A percentile compares a stretch with the other conserved stretches of the same genome.
phyloP scores from a whole-genome alignment of 2,113 vertebrate species.

The Lasiurus borealis region DNA sequence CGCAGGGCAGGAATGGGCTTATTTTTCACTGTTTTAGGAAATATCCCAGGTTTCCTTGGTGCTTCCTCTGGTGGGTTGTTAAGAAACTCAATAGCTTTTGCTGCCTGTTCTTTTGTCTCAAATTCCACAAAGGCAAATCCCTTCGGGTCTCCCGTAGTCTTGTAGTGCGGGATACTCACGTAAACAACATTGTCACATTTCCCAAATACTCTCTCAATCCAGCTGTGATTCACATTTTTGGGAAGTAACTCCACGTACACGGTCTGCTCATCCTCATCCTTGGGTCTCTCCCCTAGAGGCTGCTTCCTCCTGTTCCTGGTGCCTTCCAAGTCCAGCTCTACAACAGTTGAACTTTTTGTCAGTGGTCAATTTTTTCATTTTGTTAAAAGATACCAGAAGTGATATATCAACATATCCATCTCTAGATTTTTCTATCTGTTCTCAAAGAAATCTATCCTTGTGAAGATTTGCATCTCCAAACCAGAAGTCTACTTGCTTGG shows the following conservation, averaged over 20 bases:
- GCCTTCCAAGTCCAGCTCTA: constrained; percentile 96
- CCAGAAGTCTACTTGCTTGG: constrained; percentile 99
- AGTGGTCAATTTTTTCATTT: constrained; percentile 96
- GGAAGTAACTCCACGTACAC: constrained; percentile 98
- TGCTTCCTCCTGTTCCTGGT: constrained; percentile 92
- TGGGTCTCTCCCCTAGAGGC: constrained; percentile 91
- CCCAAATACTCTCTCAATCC: constrained; percentile 96
- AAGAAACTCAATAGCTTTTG: constrained; percentile 94
- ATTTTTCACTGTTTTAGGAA: constrained; percentile 93
- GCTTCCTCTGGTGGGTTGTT: constrained; percentile 98
- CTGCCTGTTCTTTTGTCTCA: constrained; percentile 94
- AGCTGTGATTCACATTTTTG: constrained; percentile 95
- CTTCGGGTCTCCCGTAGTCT: constrained; percentile 90
- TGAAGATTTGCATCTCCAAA: constrained; percentile 98
- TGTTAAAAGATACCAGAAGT: constrained; percentile 95
- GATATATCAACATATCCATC: constrained; percentile 97
- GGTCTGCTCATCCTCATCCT: constrained; percentile 93
- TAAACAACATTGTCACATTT: constrained; percentile 97
- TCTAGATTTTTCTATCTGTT: constrained; percentile 95
- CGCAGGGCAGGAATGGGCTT: constrained; percentile 88
- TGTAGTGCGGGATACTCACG: constrained; percentile 95
- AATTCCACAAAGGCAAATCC: constrained; percentile 99
- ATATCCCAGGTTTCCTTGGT: constrained; percentile 95
- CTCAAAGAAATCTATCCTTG: constrained; percentile 95
- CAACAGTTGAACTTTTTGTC: constrained; percentile 94